These are phyloP conservation scores for Micropterix aruncella DNA, from an alignment of 2,888 invertebrate species.

Conservation along the genomic window DNA sequence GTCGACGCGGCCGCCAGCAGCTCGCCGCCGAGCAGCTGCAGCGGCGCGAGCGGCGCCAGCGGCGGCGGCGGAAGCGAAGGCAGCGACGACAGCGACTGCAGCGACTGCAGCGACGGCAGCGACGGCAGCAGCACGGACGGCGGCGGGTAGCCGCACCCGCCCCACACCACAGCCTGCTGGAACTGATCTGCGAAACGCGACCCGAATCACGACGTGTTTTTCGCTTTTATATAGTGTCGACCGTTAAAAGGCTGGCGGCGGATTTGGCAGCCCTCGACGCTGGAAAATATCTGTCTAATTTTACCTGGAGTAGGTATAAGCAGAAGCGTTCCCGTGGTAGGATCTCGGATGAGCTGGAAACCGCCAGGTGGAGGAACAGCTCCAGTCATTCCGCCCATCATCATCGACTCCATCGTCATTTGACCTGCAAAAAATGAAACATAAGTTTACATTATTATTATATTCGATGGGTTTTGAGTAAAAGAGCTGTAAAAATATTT, in stretches of 20 bases:
- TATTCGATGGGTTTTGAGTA: too few species aligned
- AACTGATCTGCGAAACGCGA: conserved; percentile 38
- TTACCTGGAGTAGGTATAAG: conserved; percentile 62
- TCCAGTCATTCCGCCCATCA: conserved; percentile 41
- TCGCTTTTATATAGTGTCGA: not conserved
- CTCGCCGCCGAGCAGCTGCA: conserved; percentile 46
- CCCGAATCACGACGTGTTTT: too few species aligned
- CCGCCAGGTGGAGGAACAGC: conserved; percentile 59
- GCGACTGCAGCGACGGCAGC: conserved; percentile 22
- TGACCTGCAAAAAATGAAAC: conserved; percentile 39
- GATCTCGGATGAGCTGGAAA: conserved; percentile 76
- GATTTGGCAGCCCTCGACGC: too few species aligned
- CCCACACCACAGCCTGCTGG: conserved; percentile 63
- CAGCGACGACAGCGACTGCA: too few species aligned
- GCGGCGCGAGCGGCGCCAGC: conserved; percentile 47
- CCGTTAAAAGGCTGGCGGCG: not conserved
- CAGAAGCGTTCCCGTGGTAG: conserved; percentile 69
- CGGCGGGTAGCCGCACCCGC: conserved; percentile 36
- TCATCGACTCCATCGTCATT: conserved; percentile 60
- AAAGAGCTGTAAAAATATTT: too few species aligned
- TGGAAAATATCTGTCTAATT: too few species aligned
- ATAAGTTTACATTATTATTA: too few species aligned
- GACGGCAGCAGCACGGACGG: conserved; percentile 25
- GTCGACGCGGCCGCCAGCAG: conserved; percentile 45
- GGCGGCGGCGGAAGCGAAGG: conserved; percentile 33